Evolutionary conservation across 2,113 vertebrate genomes (phyloP), one percentile per base, ranked within the genome.

Genomic region (Psophia crepitans): DNA sequence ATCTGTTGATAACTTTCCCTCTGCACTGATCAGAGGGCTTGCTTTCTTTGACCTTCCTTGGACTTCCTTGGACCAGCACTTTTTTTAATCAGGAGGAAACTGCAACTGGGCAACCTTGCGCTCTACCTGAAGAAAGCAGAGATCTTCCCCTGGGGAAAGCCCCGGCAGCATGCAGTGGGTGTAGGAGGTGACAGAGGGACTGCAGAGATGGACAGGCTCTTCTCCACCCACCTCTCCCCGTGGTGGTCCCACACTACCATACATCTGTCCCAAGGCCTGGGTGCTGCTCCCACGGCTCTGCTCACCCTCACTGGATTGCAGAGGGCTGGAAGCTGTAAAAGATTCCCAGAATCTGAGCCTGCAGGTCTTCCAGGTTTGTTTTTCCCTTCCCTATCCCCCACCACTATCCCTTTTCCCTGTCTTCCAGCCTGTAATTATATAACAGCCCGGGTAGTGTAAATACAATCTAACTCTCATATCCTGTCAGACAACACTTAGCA

Each of bases 401-500:
- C 5, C 24, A 30, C 22, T 22, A 5, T 18, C 32, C 84, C 39
- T 74, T 68, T 93, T 68, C 58, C 79, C 60, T 79, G 69, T 58
- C 58, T 93, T 61, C 37, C 66, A 87, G 27, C 8, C 84, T 71
- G 70, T 77, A 76, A 51, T 56, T 75, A 7, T 22, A 19, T 8
- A 64, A 89, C 33, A 81, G 35, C 30, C 32, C 2, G 1, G 56
- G 81, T 18, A 83, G 32, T 77, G 76, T 95, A 91, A 77, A 48
- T 89, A 68, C 65, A 94, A 46, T 19, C 49, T 84, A 63, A 76
- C 11, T 56, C 65, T 90, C 84, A 49, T 19, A 51, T 41, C 78
- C 95, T 87, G 54, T 87, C 74, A 84, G 86, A 78, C 44, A 75
- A 83, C 73, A 56, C 89, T 90, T 37, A 61, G 63, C 92, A 90